Conservation (phyloP, 2,797 vertebrate genomes). For the Premnoplex brunnescens region DNA sequence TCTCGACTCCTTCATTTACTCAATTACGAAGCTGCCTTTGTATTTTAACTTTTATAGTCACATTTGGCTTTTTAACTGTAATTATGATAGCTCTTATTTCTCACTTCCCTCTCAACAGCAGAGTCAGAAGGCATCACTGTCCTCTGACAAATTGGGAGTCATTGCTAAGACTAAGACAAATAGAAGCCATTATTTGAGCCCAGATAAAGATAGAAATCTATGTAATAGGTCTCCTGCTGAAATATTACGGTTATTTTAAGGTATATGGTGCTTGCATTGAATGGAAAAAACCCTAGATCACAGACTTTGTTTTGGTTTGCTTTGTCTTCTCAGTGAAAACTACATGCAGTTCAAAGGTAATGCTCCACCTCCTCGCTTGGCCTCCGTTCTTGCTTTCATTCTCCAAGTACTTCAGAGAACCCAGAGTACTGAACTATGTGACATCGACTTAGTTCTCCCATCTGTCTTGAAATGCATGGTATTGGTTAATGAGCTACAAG, state of each 20-base stretch:
- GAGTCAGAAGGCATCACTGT: background rate
- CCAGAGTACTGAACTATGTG: constrained; percentile 75
- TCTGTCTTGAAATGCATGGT: constrained; percentile 86
- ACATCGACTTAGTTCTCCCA: constrained; percentile 81
- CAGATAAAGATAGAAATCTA: constrained; percentile 21
- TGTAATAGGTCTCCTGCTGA: constrained; percentile 1
- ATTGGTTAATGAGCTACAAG: constrained; percentile 89
- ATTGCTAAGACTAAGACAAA: constrained; percentile 21
- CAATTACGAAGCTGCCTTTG: background rate
- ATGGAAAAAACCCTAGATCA: background rate
- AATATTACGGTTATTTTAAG: constrained; percentile 1
- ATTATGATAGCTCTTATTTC: background rate
- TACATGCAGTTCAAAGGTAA: constrained; percentile 90
- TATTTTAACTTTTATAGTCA: background rate
- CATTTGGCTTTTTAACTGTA: background rate
- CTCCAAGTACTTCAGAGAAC: constrained; percentile 85
- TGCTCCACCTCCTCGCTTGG: constrained; percentile 84
- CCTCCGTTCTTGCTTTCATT: constrained; percentile 83
- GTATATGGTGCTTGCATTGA: background rate
- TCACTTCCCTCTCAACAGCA: background rate
- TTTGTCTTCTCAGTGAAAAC: constrained; percentile 80
- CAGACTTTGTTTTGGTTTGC: background rate
- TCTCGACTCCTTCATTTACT: background rate
- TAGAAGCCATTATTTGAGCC: constrained; percentile 1
- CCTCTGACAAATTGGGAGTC: background rate